Percentiles rank a stretch among this genome's conserved stretches.
Evolutionary conservation across 2,888 invertebrate species (phyloP).

Genomic region (Phytoseiulus persimilis): DNA sequence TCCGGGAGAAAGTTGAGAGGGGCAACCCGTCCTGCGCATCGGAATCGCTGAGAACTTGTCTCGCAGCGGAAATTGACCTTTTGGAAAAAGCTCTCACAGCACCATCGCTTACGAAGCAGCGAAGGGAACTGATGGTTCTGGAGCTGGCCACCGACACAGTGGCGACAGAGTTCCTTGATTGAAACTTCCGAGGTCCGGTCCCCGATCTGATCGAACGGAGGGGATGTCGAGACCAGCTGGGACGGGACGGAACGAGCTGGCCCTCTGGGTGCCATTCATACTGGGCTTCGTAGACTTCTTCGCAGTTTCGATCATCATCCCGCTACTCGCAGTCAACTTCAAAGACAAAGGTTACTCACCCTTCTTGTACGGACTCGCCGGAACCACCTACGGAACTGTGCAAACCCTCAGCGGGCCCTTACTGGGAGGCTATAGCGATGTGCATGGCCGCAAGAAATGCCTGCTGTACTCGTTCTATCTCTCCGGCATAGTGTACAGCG

Average conservation of each 20-base stretch:
- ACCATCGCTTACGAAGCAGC: background rate
- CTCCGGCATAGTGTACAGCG: background rate
- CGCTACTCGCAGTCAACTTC: constrained; percentile 19
- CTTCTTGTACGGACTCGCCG: constrained; percentile 27
- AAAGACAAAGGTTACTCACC: constrained; percentile 12
- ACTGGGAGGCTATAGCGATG: constrained; percentile 28
- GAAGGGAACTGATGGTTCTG: background rate
- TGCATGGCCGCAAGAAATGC: constrained; percentile 10
- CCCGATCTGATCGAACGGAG: background rate
- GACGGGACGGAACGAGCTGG: background rate
- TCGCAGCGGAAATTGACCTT: background rate
- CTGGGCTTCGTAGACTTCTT: constrained; percentile 22
- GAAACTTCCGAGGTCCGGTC: background rate
- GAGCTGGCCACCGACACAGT: background rate
- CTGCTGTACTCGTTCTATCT: constrained; percentile 16
- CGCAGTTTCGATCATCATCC: constrained; percentile 12
- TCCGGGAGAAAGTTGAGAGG: background rate
- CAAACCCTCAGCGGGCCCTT: constrained; percentile 7
- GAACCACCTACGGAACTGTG: constrained; percentile 13
- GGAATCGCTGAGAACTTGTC: background rate
- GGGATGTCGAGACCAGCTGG: background rate
- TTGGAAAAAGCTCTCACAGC: background rate
- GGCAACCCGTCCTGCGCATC: background rate
- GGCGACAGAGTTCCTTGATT: background rate
- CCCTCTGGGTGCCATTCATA: background rate